Evolutionary conservation across 2,113 vertebrate species (phyloP), one percentile per base, ranked within the genome.

Genomic region (Empidonax alnorum): DNA sequence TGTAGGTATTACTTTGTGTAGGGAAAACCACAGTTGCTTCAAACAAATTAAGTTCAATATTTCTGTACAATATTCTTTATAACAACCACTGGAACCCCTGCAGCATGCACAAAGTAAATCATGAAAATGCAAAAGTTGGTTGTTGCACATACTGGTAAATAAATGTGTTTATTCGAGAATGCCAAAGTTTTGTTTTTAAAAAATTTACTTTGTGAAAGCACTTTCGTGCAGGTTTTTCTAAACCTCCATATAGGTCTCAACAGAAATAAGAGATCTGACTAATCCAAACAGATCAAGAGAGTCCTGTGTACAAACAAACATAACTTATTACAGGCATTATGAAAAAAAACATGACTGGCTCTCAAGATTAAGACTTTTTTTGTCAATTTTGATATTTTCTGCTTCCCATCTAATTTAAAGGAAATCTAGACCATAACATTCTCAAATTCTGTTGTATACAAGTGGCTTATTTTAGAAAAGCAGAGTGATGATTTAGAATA

Each of bases 1-100:
- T 61, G 35, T 20, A 50, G 11, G 76, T 30, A 39, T 62, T 76
- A 87, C 13, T 22, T 66, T 52, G n/a, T 7, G 14, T 20, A 88
- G 47, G 71, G 41, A 42, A 89, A 87, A 66, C 74, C 55, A 66
- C 9, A 14, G 35, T 35, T 82, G n/a, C 95, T 89, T 97, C 85
- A 96, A 96, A 97, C 63, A 97, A 93, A 91, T 98, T 91, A 95
- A 96, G 90, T 97, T 99, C 98, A 98, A 97, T 58, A 24, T 98
- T 97, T 90, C 96, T 97, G 97, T 95, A 96, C 93, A 96, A 72
- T 61, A 74, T 93, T 98, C 94, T 98, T 75, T 96, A 96, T 97
- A 97, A 98, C 97, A 98, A 98, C 97, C 97, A 98, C 96, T 87
- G 67, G 96, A 98, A 98, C 93, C 96, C 97, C 94, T 97, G 94